Percentiles rank a stretch among this genome's conserved stretches.
Conservation (phyloP, 2,797 vertebrate species). For the Numenius phaeopus region DNA sequence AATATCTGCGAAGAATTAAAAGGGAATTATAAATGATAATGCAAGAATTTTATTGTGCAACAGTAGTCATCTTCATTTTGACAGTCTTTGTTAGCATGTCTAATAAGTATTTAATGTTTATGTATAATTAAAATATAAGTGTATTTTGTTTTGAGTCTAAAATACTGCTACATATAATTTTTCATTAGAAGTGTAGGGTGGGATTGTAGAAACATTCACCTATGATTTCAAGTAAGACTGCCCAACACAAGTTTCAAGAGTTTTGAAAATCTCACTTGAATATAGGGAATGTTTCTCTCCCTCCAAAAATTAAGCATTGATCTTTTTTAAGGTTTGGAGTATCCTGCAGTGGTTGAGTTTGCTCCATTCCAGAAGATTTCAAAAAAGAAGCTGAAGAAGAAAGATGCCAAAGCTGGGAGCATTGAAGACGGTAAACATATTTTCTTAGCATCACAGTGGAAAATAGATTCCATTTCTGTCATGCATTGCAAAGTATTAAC, state of each 20-base stretch:
- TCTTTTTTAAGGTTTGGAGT: conserved; percentile 90
- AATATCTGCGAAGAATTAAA: background rate
- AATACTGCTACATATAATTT: background rate
- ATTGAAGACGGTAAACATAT: conserved; percentile 90
- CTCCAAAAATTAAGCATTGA: background rate
- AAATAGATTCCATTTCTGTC: background rate
- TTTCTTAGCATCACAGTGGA: background rate
- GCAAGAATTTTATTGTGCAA: background rate
- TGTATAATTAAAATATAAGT: background rate
- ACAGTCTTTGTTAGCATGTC: background rate
- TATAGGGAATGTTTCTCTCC: background rate
- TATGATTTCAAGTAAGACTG: background rate
- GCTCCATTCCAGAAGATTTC: conserved; percentile 98
- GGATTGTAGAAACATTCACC: background rate
- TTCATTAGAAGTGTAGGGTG: background rate
- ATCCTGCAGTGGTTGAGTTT: conserved; percentile 97
- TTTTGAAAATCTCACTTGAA: background rate
- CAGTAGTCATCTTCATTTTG: background rate
- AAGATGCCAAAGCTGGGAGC: conserved; percentile 94
- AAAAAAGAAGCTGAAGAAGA: conserved; percentile 97
- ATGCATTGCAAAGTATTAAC: background rate
- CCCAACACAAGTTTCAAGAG: background rate
- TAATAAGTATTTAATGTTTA: background rate
- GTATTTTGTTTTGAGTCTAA: background rate
- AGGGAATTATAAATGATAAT: background rate